Percentiles rank a stretch among this genome's conserved stretches.
Conservation (phyloP, 2,797 vertebrate genomes). For the Nasua narica region DNA sequence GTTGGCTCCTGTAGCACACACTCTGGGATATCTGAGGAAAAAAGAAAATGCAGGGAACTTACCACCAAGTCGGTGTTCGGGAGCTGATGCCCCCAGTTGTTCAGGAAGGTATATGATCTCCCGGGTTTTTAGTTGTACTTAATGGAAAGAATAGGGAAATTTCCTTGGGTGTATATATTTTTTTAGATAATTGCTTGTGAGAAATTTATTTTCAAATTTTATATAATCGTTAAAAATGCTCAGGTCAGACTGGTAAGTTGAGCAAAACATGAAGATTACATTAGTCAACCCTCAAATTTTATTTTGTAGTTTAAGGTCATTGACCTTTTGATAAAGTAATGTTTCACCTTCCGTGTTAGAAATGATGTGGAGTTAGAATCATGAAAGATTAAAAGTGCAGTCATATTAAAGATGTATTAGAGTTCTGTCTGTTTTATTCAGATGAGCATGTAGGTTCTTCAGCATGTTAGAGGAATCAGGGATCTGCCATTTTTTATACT, state of each 20-base stretch:
- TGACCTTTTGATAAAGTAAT: not conserved
- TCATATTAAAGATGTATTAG: not conserved
- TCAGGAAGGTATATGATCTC: not conserved
- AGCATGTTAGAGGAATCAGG: not conserved
- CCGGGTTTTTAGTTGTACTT: not conserved
- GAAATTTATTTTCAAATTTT: constrained; percentile 4
- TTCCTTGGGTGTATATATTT: not conserved
- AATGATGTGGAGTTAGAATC: not conserved
- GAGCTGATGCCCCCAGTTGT: not conserved
- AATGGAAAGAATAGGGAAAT: not conserved
- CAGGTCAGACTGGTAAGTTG: not conserved
- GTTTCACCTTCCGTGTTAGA: not conserved
- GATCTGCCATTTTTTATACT: not conserved
- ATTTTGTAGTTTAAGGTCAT: not conserved
- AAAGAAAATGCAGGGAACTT: not conserved
- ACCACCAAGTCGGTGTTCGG: not conserved
- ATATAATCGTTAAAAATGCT: not conserved
- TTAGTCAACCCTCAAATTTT: not conserved
- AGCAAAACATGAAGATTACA: not conserved
- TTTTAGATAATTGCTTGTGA: not conserved
- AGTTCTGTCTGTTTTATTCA: not conserved
- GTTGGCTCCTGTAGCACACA: not conserved
- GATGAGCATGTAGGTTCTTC: not conserved
- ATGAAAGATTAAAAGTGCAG: not conserved
- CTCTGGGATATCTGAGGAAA: not conserved